Conservation (phyloP, 2,888 invertebrate genomes). For the Mesoligia furuncula region DNA sequence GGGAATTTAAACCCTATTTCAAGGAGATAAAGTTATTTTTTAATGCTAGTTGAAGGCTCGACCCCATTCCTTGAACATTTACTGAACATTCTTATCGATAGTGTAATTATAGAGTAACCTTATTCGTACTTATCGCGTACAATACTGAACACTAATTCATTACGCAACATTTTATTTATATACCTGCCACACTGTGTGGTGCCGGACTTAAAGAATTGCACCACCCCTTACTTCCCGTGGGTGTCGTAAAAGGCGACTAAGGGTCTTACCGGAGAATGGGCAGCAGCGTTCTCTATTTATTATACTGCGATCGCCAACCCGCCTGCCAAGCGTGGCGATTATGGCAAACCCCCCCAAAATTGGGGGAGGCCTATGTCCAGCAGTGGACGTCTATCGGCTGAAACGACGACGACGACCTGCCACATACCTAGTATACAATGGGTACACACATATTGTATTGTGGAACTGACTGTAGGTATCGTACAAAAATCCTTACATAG, state of each 20-base stretch:
- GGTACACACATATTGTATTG: neutral
- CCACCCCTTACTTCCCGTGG: no score
- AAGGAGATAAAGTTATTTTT: neutral
- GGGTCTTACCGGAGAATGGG: no score
- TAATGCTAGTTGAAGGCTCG: constrained; percentile 16
- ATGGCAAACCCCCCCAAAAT: no score
- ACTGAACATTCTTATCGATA: constrained; percentile 57
- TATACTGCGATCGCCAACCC: no score
- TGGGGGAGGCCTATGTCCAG: no score
- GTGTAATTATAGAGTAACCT: constrained; percentile 51
- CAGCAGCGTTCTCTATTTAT: no score
- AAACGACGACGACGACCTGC: no score
- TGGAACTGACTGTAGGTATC: neutral
- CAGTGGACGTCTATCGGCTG: no score
- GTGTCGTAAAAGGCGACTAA: no score
- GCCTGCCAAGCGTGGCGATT: no score
- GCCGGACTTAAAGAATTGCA: no score
- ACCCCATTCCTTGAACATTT: constrained; percentile 28
- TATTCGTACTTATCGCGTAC: constrained; percentile 42
- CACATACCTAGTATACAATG: no score
- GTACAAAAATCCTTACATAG: neutral
- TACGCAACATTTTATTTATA: constrained; percentile 34
- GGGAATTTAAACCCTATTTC: neutral
- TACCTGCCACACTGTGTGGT: neutral
- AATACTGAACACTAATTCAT: constrained; percentile 40